A percentile compares a stretch with the other conserved stretches of the same genome.
Conservation (phyloP, 2,797 vertebrate species). For the Atherinosoma microstoma region DNA sequence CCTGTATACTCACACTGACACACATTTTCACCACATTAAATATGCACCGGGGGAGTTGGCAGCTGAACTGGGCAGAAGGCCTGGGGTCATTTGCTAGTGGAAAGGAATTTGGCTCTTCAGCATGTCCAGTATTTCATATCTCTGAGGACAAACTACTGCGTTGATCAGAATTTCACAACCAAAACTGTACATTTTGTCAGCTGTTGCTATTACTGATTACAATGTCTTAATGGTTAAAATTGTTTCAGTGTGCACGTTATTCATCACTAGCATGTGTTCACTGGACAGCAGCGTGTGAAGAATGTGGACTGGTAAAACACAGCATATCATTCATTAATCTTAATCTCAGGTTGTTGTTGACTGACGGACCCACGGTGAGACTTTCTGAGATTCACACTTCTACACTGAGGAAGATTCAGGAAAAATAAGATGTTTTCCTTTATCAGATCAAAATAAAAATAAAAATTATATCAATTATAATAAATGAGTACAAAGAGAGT, state of each 20-base stretch:
- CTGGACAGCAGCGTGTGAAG: constrained; percentile 3
- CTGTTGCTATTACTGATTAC: constrained; percentile 13
- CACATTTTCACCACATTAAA: constrained; percentile 72
- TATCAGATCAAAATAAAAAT: not conserved
- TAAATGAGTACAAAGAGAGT: no score
- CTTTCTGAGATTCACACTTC: constrained; percentile 12
- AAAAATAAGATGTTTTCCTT: not conserved
- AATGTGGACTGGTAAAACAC: constrained; percentile 23
- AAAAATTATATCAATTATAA: no score
- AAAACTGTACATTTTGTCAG: not conserved
- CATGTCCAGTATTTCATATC: constrained; percentile 63
- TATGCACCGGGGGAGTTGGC: constrained; percentile 64
- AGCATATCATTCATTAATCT: constrained; percentile 37
- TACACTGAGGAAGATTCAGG: constrained; percentile 15
- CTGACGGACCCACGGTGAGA: constrained; percentile 16
- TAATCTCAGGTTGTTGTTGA: constrained; percentile 15
- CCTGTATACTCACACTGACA: constrained; percentile 58
- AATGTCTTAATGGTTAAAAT: constrained; percentile 11
- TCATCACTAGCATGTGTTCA: constrained; percentile 5
- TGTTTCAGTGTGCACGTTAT: constrained; percentile 7
- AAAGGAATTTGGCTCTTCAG: constrained; percentile 82
- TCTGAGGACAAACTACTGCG: constrained; percentile 53
- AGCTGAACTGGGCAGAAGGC: constrained; percentile 64
- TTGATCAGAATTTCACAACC: constrained; percentile 13
- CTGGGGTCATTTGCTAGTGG: constrained; percentile 77